A percentile compares a stretch with the other conserved stretches of the same genome.
These are phyloP conservation scores for Heliconius melpomene DNA, from an alignment of 1,140 invertebrate genomes.

Conservation along the genomic window DNA sequence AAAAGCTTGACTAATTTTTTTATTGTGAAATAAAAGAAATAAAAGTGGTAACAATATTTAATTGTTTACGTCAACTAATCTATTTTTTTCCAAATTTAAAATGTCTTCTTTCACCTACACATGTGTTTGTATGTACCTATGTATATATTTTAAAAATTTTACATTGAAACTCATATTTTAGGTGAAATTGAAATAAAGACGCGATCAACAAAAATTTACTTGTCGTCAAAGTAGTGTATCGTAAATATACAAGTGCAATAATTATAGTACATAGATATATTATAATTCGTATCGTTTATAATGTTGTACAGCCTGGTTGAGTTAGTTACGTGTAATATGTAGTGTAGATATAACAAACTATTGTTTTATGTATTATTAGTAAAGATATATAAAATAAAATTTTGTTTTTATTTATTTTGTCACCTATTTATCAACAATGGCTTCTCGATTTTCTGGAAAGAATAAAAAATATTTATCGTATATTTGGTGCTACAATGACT, in stretches of 20 bases:
- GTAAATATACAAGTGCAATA: slow-evolving; percentile 23
- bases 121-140: too few species aligned
- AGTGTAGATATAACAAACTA: slow-evolving; percentile 17
- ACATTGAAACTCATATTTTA: neutral
- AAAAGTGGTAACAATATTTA: too few species aligned
- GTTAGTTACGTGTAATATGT: slow-evolving; percentile 18
- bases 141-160: neutral
- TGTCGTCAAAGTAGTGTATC: neutral
- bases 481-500: too few species aligned
- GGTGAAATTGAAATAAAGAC: neutral
- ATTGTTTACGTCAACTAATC: too few species aligned
- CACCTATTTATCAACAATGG: neutral
- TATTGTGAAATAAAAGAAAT: too few species aligned
- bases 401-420: slow-evolving; percentile 13
- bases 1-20: too few species aligned
- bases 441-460: neutral
- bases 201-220: neutral
- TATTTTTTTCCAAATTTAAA: too few species aligned
- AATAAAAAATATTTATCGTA: too few species aligned
- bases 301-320: neutral
- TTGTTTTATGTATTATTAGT: slow-evolving; percentile 25
- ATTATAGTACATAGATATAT: slow-evolving; percentile 11
- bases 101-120: too few species aligned
- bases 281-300: too few species aligned
- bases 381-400: slow-evolving; percentile 15